Base-by-base conservation (phyloP, 2,113 vertebrate species). In the Rhea pennata region DNA sequence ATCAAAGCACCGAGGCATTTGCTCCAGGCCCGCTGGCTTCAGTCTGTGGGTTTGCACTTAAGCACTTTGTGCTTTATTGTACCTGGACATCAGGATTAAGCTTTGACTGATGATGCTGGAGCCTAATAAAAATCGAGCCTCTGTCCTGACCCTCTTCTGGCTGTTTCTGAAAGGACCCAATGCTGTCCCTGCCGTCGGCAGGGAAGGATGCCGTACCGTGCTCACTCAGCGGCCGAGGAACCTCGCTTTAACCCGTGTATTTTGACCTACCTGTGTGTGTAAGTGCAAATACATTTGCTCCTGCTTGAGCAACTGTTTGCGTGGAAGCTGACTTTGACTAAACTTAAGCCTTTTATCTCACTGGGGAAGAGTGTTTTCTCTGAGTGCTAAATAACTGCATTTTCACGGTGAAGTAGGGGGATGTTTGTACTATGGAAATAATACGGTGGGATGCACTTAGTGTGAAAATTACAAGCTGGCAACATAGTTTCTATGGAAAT, bases 401-500 rank as follows among this genome's bases (percentile, higher is more conserved):
- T 94, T 89, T 67, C 33, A 1, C 81, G n/a, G 1, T 6, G 90
- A 81, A 56, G 69, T 67, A 44, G 31, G 71, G 40, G 44, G 56
- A 67, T 96, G 86, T 94, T 96, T 94, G 90, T 51, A 5, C 53
- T 6, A 78, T 61, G 65, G 72, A 92, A 87, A 87, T 92, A 65
- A 87, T 50, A 42, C 0, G 6, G 65, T 69, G 71, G 77, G 91
- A 75, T 89, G 91, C 84, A 65, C 94, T 91, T 95, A 90, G 95
- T 26, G 81, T 62, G 94, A 86, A 96, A 96, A 97, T 95, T 92
- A 48, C 81, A 58, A 77, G 71, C 81, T n/a, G 19, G 70, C n/a
- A 12, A n/a, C 40, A 29, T 53, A 84, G 95, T 95, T 97, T 91
- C 96, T 96, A 88, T 97, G 94, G 96, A 97, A 97, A 96, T 97